These are phyloP conservation scores for Anthopleura xanthogrammica DNA, from an alignment of 92 coral and sea anemone species.

Conservation along the genomic window DNA sequence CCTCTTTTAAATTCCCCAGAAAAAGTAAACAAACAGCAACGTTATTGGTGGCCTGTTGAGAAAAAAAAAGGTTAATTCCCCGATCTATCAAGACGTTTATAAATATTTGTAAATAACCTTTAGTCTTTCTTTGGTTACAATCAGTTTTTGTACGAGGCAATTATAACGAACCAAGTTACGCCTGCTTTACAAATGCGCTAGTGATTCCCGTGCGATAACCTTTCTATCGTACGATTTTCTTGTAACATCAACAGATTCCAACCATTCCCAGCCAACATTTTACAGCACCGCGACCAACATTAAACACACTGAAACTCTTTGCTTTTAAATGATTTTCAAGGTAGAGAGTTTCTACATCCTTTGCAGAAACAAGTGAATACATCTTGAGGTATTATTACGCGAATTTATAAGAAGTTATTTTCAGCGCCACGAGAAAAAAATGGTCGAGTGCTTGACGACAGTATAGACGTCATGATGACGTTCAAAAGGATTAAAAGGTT, in stretches of 20 bases:
- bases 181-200: background rate
- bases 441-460: background rate
- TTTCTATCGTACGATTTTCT: background rate
- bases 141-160: background rate
- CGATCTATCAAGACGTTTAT: background rate
- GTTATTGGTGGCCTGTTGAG: constrained; percentile 87
- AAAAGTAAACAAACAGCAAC: constrained; percentile 93
- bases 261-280: background rate
- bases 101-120: constrained; percentile 4
- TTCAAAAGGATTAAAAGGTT: constrained; percentile 1
- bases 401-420: background rate
- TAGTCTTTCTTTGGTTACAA: background rate
- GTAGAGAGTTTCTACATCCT: background rate
- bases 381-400: background rate
- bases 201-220: background rate
- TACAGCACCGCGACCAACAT: background rate
- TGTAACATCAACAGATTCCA: background rate
- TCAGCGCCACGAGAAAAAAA: background rate
- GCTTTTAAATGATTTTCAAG: background rate
- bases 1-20: constrained; percentile 94
- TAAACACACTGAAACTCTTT: background rate
- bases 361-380: background rate
- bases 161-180: background rate
- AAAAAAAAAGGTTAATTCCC: constrained; percentile 21
- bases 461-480: constrained; percentile 17